Evolutionary conservation across 1,140 invertebrate species (phyloP).

Genomic region (Dolichoris vasculosae): DNA sequence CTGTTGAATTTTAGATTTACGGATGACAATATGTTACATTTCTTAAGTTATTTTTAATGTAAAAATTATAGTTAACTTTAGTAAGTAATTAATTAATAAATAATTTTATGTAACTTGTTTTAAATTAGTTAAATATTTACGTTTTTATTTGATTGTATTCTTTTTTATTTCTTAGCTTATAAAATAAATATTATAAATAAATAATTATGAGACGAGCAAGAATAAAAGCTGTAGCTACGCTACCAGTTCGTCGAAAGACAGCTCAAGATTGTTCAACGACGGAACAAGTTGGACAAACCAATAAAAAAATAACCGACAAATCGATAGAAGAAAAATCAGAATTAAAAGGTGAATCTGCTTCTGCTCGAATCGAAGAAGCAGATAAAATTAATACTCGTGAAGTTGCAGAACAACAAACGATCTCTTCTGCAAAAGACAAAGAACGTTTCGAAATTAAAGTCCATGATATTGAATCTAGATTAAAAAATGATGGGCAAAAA

Average conservation of each 20-base stretch:
- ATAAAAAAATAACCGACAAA: slow-evolving; percentile 43
- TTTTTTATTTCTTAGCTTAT: not conserved
- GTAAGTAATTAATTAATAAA: not conserved
- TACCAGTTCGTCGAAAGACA: slow-evolving; percentile 65
- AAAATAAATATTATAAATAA: slow-evolving; percentile 15
- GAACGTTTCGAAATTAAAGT: not conserved
- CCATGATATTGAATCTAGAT: not conserved
- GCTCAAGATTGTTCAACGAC: slow-evolving; percentile 52
- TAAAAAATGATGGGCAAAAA: slow-evolving; percentile 20
- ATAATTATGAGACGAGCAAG: slow-evolving; percentile 70
- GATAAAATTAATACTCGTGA: not conserved
- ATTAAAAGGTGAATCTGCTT: not conserved
- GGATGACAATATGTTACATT: not conserved
- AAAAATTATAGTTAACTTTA: not conserved
- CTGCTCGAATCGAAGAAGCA: slow-evolving; percentile 16
- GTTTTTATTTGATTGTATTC: not conserved
- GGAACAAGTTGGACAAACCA: slow-evolving; percentile 54
- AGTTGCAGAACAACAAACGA: slow-evolving; percentile 15
- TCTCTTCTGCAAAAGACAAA: not conserved
- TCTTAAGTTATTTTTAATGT: not conserved
- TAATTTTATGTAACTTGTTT: not conserved
- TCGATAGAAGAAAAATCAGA: not conserved
- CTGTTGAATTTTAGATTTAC: not conserved
- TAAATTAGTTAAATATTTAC: not conserved
- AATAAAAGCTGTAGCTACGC: slow-evolving; percentile 74